These are phyloP conservation scores for Hemicordylus capensis DNA, from an alignment of 2,113 vertebrate genomes.

Conservation along the genomic window DNA sequence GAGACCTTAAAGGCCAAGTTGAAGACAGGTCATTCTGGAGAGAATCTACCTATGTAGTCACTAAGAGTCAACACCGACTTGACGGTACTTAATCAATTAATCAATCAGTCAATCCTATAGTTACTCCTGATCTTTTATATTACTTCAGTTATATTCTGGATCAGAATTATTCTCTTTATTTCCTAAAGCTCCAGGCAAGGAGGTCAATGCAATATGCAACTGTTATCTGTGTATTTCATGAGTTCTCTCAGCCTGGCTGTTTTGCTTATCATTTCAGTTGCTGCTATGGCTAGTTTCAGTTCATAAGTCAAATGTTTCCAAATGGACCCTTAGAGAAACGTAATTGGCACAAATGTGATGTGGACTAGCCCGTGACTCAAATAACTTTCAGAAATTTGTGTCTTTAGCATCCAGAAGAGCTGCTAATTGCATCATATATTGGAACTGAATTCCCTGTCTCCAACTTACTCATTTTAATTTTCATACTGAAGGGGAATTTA, in stretches of 20 bases:
- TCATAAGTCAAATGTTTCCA: neutral
- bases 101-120: no score
- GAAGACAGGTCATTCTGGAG: no score
- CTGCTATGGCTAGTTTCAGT: neutral
- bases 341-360: neutral
- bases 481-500: neutral
- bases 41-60: no score
- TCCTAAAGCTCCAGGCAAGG: neutral
- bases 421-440: neutral
- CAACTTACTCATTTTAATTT: neutral
- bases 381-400: neutral
- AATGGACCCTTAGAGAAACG: neutral
- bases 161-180: no score
- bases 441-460: neutral
- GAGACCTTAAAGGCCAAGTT: no score
- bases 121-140: no score
- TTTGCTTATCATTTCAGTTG: neutral
- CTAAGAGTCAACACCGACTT: no score
- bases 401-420: neutral
- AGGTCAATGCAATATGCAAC: neutral
- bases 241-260: neutral
- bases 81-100: no score
- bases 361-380: neutral
- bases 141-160: no score
- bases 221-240: neutral